Conservation (phyloP, 2,113 vertebrate genomes). For the Pygoscelis antarcticus region DNA sequence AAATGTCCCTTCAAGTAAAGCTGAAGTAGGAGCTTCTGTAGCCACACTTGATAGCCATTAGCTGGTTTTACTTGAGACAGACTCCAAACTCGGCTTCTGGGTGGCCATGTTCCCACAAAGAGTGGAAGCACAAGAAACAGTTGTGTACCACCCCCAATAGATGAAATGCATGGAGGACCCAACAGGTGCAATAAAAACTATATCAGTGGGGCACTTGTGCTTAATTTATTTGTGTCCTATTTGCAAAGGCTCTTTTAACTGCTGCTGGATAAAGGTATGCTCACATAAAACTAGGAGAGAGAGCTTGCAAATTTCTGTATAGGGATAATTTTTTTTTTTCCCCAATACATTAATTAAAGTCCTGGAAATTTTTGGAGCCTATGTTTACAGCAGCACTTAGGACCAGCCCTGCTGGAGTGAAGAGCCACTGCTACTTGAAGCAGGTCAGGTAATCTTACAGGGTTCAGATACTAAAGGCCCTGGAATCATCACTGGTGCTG, state of each 20-base stretch:
- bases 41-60: background rate
- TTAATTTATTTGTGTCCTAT: background rate
- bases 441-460: background rate
- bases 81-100: background rate
- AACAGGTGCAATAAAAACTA: background rate
- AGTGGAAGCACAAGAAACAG: background rate
- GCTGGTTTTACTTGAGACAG: background rate
- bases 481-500: background rate
- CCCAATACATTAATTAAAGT: background rate
- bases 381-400: background rate
- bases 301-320: background rate
- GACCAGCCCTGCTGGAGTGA: background rate
- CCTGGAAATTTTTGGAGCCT: background rate
- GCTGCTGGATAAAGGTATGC: background rate
- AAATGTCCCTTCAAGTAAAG: background rate
- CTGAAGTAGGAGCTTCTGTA: background rate
- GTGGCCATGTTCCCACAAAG: background rate
- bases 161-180: background rate
- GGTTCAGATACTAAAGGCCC: background rate
- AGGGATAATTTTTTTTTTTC: background rate
- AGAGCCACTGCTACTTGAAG: background rate
- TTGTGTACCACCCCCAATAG: rapidly evolving
- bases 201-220: background rate
- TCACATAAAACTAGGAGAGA: background rate
- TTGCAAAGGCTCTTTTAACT: background rate